Evolutionary conservation across 2,797 vertebrate genomes (phyloP), one percentile per base, ranked within the genome.

Genomic region (Anguilla anguilla): DNA sequence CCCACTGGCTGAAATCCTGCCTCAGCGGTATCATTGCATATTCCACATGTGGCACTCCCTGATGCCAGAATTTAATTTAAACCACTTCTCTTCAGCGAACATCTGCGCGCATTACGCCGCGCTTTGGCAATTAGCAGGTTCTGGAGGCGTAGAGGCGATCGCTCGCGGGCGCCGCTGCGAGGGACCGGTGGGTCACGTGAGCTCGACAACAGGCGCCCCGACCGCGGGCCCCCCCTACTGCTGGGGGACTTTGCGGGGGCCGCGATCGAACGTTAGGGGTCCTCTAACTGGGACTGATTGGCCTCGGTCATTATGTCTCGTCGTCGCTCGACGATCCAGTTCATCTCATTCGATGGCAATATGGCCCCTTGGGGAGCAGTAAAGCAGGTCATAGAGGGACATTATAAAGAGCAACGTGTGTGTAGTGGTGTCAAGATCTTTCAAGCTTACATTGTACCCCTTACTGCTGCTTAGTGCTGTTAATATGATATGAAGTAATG

Each of bases 401-500:
- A 49, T 83, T 84, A 87, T 88, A 85, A 84, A 88, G 81, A 88
- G 83, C 35, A 25, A 2, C 55, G 74, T 81, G 77, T 67, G 83
- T 88, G 85, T 87, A 85, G 86, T 77, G 85, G 86, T 72, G n/a
- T 57, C 6, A 55, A 31, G 43, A 89, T 90, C 87, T 79, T 87
- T 92, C 87, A 85, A 53, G 87, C 88, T 89, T 84, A 84, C 85
- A 89, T 86, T 81, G 55, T 17, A 64, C 7, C 51, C n/a, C 69
- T 61, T 31, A 22, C 46, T 46, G 28, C 25, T 53, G 67, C 55
- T 87, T 67, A 67, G 55, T 72, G 84, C 84, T 55, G 64, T 69
- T 90, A 87, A 87, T 89, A 87, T 89, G 84, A 85, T 85, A 55
- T 85, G 84, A 88, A 35, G 25, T 82, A 84, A 87, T 10, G 85